phyloP scores from a whole-genome alignment of 2,888 invertebrate species.

The Fragum whitleyi region DNA sequence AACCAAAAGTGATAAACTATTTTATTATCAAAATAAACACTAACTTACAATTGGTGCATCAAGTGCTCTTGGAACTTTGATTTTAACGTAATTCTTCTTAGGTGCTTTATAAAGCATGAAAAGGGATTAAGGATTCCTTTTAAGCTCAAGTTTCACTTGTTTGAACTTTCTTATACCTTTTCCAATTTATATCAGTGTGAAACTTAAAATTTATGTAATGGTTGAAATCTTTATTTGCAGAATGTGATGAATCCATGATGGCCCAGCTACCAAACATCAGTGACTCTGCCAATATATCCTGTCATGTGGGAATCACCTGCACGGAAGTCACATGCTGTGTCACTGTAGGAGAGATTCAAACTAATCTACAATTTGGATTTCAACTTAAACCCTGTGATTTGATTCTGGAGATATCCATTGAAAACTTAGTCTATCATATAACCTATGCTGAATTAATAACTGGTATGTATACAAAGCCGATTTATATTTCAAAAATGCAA shows the following conservation, averaged over 20 bases:
- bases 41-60: too few relatives aligned
- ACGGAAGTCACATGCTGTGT: conserved; percentile 6
- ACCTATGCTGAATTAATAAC: conserved; percentile 12
- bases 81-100: too few relatives aligned
- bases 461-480: conserved; percentile 36
- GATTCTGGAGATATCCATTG: conserved; percentile 45
- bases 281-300: conserved; percentile 32
- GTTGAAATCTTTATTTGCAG: conserved; percentile 27
- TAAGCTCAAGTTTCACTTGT: too few relatives aligned
- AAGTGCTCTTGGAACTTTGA: too few relatives aligned
- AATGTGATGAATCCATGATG: conserved; percentile 14
- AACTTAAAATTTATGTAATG: too few relatives aligned
- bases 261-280: conserved; percentile 32
- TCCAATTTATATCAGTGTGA: too few relatives aligned
- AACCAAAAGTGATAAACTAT: too few relatives aligned
- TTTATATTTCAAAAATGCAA: neutral
- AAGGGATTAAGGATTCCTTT: too few relatives aligned
- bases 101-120: too few relatives aligned
- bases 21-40: too few relatives aligned
- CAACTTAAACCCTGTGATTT: conserved; percentile 54
- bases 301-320: conserved; percentile 24
- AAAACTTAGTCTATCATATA: conserved; percentile 34
- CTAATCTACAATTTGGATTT: conserved; percentile 41
- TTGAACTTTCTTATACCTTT: too few relatives aligned
- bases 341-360: conserved; percentile 35